phyloP scores from a whole-genome alignment of 2,888 invertebrate genomes.

The Sipha maydis region DNA sequence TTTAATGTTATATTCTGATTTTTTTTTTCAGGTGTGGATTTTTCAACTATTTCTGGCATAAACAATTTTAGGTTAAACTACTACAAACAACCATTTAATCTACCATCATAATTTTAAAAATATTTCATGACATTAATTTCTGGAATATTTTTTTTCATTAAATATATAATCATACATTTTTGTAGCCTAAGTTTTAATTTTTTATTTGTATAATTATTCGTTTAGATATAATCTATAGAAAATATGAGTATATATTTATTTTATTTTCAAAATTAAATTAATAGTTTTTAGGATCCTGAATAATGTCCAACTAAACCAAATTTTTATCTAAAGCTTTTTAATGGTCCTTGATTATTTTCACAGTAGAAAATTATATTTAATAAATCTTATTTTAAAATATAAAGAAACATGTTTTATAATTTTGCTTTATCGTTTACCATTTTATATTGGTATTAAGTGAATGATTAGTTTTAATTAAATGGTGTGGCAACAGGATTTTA shows the following conservation, averaged over 20 bases:
- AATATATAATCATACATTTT: slow-evolving; percentile 10
- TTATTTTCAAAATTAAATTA: neutral
- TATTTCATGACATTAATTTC: slow-evolving; percentile 38
- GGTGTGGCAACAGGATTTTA: no score
- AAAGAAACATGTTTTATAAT: neutral
- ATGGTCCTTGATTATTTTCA: neutral
- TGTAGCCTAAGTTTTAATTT: slow-evolving; percentile 35
- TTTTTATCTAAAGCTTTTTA: neutral
- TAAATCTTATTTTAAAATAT: neutral
- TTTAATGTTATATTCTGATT: neutral
- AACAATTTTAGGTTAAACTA: neutral
- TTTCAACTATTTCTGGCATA: slow-evolving; percentile 12
- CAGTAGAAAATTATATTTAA: neutral
- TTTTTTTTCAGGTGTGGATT: slow-evolving; percentile 37
- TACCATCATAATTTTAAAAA: slow-evolving; percentile 6
- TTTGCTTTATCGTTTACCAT: neutral
- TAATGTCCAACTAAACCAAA: neutral
- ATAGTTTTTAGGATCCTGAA: neutral
- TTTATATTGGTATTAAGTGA: no score
- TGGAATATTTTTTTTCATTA: slow-evolving; percentile 13
- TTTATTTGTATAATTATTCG: neutral
- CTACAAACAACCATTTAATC: slow-evolving; percentile 5
- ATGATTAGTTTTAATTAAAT: no score
- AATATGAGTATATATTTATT: neutral
- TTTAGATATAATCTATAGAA: neutral